phyloP scores from a whole-genome alignment of 1,140 invertebrate genomes.

The Ceratina calcarata region DNA sequence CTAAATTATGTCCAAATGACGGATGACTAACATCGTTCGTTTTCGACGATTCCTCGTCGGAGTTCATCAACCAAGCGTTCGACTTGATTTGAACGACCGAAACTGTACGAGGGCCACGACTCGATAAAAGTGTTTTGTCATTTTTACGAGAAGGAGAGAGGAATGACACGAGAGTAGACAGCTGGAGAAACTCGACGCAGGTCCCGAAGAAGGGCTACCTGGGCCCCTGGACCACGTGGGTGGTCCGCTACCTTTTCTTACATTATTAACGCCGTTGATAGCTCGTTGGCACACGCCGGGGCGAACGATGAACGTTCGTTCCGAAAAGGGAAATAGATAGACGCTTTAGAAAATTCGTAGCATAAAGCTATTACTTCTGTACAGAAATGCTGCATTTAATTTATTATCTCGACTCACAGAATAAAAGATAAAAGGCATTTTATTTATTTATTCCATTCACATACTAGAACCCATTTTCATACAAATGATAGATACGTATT shows the following conservation, averaged over 20 bases:
- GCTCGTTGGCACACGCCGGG: constrained; percentile 46
- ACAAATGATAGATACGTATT: too few species aligned
- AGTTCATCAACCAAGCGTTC: background rate
- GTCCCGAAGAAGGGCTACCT: constrained; percentile 24
- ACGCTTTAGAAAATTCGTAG: too few species aligned
- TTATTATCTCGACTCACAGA: too few species aligned
- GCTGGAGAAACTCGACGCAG: background rate
- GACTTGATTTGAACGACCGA: constrained; percentile 6
- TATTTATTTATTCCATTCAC: too few species aligned
- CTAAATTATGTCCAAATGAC: too few species aligned
- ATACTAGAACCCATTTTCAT: too few species aligned
- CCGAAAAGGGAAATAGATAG: constrained; percentile 22
- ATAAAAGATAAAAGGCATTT: too few species aligned
- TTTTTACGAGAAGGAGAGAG: constrained; percentile 60
- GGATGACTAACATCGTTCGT: too few species aligned
- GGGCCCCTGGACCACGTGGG: constrained; percentile 64
- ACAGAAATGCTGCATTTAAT: too few species aligned
- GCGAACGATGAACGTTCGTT: background rate
- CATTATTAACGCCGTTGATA: constrained; percentile 70
- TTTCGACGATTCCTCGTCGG: background rate
- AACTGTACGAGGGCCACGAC: constrained; percentile 25
- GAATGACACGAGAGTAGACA: constrained; percentile 34
- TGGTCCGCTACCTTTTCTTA: constrained; percentile 60
- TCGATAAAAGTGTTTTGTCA: constrained; percentile 69
- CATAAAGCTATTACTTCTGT: too few species aligned